Base-by-base conservation (phyloP, 2,888 invertebrate species). In the Caenorhabditis becei region DNA sequence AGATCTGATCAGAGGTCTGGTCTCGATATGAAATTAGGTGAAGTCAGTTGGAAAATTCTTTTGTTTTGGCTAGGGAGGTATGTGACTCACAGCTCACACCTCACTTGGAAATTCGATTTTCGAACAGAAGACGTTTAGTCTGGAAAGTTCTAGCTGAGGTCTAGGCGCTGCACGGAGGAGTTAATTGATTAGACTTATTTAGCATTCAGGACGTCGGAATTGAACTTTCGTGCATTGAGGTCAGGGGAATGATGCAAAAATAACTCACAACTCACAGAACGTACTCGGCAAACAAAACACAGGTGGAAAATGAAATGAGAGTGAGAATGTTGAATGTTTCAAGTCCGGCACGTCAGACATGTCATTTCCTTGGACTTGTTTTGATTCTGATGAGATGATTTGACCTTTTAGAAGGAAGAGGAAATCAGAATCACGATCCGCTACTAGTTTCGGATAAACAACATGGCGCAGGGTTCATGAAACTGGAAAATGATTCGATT, bases 401-500 rank as follows among this genome's bases (percentile, higher is more conserved):
- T 74, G 74, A 66, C 66, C 75, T 66, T 75, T 66, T 61, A 53
- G 24, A 61, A 61, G 51, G 49, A 20, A 56, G 41, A 37, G 41
- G 41, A 14, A 11, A 14, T 26, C 56, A 56, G 65, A 65, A 74
- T 65, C 37, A 63, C 62, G 54, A 72, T 65, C 65, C 41, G 32
- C n/a, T n/a, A n/a, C n/a, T n/a, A n/a, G n/a, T n/a, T n/a, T n/a
- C n/a, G 24, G 41, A 59, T 51, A 41, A 59, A 75, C 66, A 75
- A 75, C 66, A 35, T 44, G 53, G 20, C 2, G 51, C 37, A 54
- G 26, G 66, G 66, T 66, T 66, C 66, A 66, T 28, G 74, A 74
- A 65, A 66, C 75, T 75, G 61, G 66, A 66, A 74, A 74, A 51
- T 75, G 75, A 75, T 75, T 66, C 44, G 61, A 75, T 66, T 59